phyloP scores from a whole-genome alignment of 1,140 invertebrate species.

The Eulimnadia texana region DNA sequence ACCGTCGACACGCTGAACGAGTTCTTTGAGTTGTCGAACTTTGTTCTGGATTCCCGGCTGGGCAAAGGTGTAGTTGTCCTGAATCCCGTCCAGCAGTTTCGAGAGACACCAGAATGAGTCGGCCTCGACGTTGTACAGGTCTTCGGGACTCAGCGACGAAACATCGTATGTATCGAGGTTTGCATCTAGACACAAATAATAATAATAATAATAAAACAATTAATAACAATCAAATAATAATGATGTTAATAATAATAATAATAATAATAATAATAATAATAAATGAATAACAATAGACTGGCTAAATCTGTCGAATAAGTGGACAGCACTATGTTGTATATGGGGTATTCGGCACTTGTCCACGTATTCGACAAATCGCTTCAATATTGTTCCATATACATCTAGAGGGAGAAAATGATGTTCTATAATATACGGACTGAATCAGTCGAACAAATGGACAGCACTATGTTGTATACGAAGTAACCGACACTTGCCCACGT shows the following conservation, averaged over 20 bases:
- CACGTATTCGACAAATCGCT: too few relatives aligned
- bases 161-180: conserved; percentile 83
- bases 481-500: too few relatives aligned
- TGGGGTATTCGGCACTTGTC: too few relatives aligned
- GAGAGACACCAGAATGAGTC: conserved; percentile 99
- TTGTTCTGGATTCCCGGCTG: conserved; percentile 98
- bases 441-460: too few relatives aligned
- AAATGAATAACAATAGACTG: too few relatives aligned
- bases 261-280: too few relatives aligned
- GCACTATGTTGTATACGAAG: too few relatives aligned
- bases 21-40: conserved; percentile 71
- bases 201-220: not conserved
- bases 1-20: conserved; percentile 92
- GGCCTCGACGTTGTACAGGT: conserved; percentile 80
- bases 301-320: too few relatives aligned
- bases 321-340: too few relatives aligned
- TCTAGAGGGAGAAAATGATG: too few relatives aligned
- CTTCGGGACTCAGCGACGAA: conserved; percentile 54
- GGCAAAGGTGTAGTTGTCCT: conserved; percentile 99
- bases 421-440: too few relatives aligned
- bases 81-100: conserved; percentile 94
- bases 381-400: too few relatives aligned
- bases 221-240: conserved; percentile 2
- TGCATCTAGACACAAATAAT: conserved; percentile 36
- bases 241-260: not conserved